Conservation (phyloP, 1,140 invertebrate genomes). For the Magallana gigas region DNA sequence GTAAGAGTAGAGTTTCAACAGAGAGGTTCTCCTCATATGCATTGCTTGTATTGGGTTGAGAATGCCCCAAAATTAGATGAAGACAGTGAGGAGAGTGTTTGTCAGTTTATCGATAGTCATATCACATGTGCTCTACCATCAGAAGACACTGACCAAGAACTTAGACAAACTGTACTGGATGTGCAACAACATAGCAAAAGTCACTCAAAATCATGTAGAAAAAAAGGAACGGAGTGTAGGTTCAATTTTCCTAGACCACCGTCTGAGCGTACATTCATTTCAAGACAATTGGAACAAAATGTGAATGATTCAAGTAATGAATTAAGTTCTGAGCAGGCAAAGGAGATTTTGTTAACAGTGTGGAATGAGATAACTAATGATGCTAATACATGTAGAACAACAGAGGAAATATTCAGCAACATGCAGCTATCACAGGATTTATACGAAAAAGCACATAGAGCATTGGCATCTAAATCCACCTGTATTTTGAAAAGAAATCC, state of each 20-base stretch:
- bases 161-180: slow-evolving; percentile 17
- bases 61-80: slow-evolving; percentile 67
- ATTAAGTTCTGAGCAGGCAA: not conserved
- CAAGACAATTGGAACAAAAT: not conserved
- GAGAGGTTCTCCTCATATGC: slow-evolving; percentile 78
- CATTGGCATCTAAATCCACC: slow-evolving; percentile 23
- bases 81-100: slow-evolving; percentile 42
- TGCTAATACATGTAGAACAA: not conserved
- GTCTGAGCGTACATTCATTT: slow-evolving; percentile 41
- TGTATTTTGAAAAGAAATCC: slow-evolving; percentile 49
- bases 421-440: slow-evolving; percentile 28
- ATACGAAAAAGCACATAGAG: slow-evolving; percentile 41
- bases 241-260: slow-evolving; percentile 7
- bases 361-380: slow-evolving; percentile 11
- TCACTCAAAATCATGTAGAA: slow-evolving; percentile 47
- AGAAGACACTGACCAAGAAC: not conserved
- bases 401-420: not conserved
- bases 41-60: slow-evolving; percentile 77
- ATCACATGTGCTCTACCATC: slow-evolving; percentile 45
- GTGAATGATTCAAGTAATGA: not conserved
- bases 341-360: slow-evolving; percentile 8
- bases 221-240: slow-evolving; percentile 38
- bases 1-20: slow-evolving; percentile 79
- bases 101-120: slow-evolving; percentile 53
- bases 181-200: slow-evolving; percentile 48